phyloP scores from a whole-genome alignment of 2,113 vertebrate genomes.

The Corvus hawaiiensis region DNA sequence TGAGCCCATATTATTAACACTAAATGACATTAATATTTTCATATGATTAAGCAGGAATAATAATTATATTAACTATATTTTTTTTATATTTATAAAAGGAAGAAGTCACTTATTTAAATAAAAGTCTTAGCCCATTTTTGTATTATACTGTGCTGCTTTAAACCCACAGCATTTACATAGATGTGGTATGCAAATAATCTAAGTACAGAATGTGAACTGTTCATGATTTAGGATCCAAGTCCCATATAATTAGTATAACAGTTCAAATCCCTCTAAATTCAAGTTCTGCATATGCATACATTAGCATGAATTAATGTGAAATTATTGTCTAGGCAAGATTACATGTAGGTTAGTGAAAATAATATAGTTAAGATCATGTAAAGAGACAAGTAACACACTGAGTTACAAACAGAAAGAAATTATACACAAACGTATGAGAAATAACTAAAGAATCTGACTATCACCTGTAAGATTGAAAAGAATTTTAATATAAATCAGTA shows the following conservation, averaged over 20 bases:
- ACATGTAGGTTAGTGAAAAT: background rate
- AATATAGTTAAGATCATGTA: background rate
- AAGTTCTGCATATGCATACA: constrained; percentile 40
- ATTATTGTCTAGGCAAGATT: background rate
- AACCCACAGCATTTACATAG: background rate
- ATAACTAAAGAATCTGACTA: background rate
- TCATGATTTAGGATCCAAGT: constrained; percentile 19
- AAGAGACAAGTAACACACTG: background rate
- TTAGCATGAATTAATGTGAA: constrained; percentile 34
- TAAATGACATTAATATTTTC: background rate
- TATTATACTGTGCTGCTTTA: background rate
- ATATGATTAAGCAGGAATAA: background rate
- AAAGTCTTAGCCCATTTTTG: background rate
- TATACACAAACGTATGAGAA: background rate
- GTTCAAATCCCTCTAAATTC: constrained; percentile 38
- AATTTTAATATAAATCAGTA: background rate
- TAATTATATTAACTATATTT: background rate
- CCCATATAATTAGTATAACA: constrained; percentile 35
- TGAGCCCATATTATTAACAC: background rate
- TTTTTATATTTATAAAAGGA: background rate
- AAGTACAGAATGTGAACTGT: constrained; percentile 6
- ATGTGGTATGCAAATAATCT: background rate
- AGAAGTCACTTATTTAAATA: background rate
- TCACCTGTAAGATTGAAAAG: background rate
- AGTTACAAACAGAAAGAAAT: background rate